These are phyloP conservation scores for Helicoverpa armigera DNA, from an alignment of 1,140 invertebrate species.

Conservation along the genomic window DNA sequence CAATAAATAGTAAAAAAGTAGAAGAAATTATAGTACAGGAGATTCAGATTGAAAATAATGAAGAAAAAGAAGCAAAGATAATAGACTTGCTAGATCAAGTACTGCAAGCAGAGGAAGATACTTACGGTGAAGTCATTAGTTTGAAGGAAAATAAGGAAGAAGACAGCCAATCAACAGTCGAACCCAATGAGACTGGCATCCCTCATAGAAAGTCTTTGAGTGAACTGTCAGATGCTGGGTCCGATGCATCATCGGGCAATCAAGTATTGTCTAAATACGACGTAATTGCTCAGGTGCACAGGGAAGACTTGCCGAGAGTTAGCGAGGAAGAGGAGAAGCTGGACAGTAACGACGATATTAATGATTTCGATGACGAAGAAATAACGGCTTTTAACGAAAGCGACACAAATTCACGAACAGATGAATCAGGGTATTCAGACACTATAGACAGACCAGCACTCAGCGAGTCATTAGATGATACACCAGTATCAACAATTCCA, in stretches of 20 bases:
- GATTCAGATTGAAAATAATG: conserved; percentile 74
- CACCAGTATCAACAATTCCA: conserved; percentile 70
- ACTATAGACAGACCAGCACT: conserved; percentile 74
- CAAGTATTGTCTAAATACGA: conserved; percentile 83
- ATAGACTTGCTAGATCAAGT: conserved; percentile 83
- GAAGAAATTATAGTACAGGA: conserved; percentile 74
- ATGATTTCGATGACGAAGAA: conserved; percentile 65
- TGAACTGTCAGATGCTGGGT: conserved; percentile 81
- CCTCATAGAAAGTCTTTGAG: conserved; percentile 76
- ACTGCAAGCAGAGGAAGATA: conserved; percentile 81
- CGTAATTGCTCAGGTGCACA: conserved; percentile 82
- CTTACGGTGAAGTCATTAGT: conserved; percentile 74
- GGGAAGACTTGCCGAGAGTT: conserved; percentile 79
- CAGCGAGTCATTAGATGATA: conserved; percentile 71
- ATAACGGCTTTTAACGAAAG: conserved; percentile 75
- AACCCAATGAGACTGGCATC: conserved; percentile 50
- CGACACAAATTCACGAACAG: conserved; percentile 78
- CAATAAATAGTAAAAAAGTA: conserved; percentile 40
- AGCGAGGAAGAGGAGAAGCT: conserved; percentile 74
- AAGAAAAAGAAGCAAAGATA: conserved; percentile 83
- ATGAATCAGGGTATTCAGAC: conserved; percentile 83
- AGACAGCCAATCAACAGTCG: conserved; percentile 36
- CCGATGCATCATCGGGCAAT: conserved; percentile 80
- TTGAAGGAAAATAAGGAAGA: conserved; percentile 67
- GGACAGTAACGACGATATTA: conserved; percentile 56